Percentiles rank a stretch among this genome's conserved stretches.
Evolutionary conservation across 2,113 vertebrate species (phyloP).

Genomic region (Takifugu bimaculatus): DNA sequence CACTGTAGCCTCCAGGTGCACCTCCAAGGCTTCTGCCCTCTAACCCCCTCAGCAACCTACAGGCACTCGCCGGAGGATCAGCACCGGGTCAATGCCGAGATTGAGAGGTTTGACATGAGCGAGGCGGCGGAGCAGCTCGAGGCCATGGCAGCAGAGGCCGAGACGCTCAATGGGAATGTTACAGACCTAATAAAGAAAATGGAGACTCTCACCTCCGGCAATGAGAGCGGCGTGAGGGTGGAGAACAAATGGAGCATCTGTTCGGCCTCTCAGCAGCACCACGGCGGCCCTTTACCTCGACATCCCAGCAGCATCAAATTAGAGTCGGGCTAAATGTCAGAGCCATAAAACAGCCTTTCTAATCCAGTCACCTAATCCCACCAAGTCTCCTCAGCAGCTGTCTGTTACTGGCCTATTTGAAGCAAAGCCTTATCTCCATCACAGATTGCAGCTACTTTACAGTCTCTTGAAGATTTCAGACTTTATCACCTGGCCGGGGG

Average conservation of each 20-base stretch:
- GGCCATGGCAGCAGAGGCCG: constrained; percentile 72
- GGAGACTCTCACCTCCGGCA: constrained; percentile 72
- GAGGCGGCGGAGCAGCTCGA: constrained; percentile 86
- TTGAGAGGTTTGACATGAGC: constrained; percentile 90
- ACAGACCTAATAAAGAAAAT: constrained; percentile 82
- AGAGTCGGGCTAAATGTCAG: constrained; percentile 58
- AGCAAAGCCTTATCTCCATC: constrained; percentile 60
- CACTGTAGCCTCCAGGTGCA: constrained; percentile 89
- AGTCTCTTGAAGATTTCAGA: constrained; percentile 34
- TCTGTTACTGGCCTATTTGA: constrained; percentile 58
- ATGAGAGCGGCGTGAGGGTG: constrained; percentile 54
- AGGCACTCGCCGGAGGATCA: constrained; percentile 81
- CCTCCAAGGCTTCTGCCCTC: constrained; percentile 86
- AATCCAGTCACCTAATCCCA: constrained; percentile 66
- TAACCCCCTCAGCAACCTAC: constrained; percentile 66
- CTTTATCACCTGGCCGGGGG: constrained; percentile 31
- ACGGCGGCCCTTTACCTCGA: constrained; percentile 33
- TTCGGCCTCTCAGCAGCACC: constrained; percentile 12
- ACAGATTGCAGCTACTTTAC: constrained; percentile 29
- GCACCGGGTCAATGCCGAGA: constrained; percentile 83
- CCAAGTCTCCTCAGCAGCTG: constrained; percentile 64
- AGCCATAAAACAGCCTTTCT: constrained; percentile 51
- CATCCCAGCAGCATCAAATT: constrained; percentile 58
- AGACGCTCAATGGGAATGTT: constrained; percentile 68
- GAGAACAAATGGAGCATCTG: constrained; percentile 24